Base-by-base conservation (phyloP, 1,140 invertebrate genomes). In the Drosophila quadrilineata region DNA sequence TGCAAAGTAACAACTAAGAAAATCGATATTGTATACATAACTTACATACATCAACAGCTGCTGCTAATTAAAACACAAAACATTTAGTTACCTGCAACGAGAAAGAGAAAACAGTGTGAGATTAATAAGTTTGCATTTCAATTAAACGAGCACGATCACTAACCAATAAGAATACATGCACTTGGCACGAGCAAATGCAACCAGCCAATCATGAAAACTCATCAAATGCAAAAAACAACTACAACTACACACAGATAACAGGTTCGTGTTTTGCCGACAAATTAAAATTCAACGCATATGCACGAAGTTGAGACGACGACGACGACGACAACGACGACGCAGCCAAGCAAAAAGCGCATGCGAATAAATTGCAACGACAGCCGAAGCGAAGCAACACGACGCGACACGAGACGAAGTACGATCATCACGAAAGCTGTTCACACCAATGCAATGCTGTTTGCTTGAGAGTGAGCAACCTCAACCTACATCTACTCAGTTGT, bases 241-340 rank as follows among this genome's bases (percentile, higher is more conserved):
- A 33, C 31, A 14, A 14, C 12, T 16, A 16, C 33, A 6, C 3
- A 19, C 53, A 70, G 16, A 17, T 36, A 46, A 35, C 62, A 31
- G 21, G 58, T 64, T 73, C 79, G 77, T 72, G 62, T 43, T 67
- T 24, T 66, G 36, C 29, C 28, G 62, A 77, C 77, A 60, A 84
- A 84, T 84, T 84, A 52, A 77, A 84, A 85, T 84, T 66, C 73
- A 77, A 6, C 31, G 26, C 67, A 28, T 6, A n/a, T 41, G 22
- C 77, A 84, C 79, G 59, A 82, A 84, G 64, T 71, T 71, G 57
- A 71, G 68, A 46, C 46, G 21, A 52, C 56, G 35, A 40, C 35
- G 33, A 36, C 35, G 40, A 46, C 48, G 49, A 53, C 8, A n/a
- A n/a, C n/a, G n/a, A n/a, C n/a, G n/a, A n/a, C n/a, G n/a, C n/a